Percentiles rank a stretch among this genome's conserved stretches.
Evolutionary conservation across 1,140 invertebrate species (phyloP).

Genomic region (Battus philenor): DNA sequence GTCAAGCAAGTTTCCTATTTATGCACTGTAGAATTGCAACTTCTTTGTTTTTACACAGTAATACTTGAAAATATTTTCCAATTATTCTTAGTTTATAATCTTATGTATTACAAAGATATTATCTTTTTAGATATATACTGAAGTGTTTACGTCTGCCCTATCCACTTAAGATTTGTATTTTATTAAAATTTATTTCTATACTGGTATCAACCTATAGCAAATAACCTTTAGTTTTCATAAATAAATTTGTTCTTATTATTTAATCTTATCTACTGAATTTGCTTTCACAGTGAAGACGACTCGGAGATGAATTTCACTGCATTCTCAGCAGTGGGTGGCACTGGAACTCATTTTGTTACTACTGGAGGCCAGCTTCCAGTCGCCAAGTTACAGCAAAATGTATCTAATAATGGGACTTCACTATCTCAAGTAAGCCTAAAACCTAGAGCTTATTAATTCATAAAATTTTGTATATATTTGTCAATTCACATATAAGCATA

Average conservation of each 20-base stretch:
- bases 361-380: constrained; percentile 55
- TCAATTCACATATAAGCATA: too few species aligned
- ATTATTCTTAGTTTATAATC: too few species aligned
- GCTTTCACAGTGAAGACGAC: constrained; percentile 64
- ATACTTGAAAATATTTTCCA: background rate
- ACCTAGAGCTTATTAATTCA: background rate
- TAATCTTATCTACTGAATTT: too few species aligned
- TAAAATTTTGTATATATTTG: background rate
- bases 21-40: background rate
- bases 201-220: too few species aligned
- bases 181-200: too few species aligned
- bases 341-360: constrained; percentile 59
- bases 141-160: too few species aligned
- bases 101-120: too few species aligned
- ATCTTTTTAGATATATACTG: too few species aligned
- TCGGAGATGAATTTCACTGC: constrained; percentile 66
- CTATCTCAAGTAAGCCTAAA: constrained; percentile 32
- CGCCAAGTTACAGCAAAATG: constrained; percentile 58
- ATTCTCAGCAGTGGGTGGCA: constrained; percentile 45
- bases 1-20: constrained; percentile 5
- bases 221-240: too few species aligned
- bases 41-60: background rate
- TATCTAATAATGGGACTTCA: constrained; percentile 50
- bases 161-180: too few species aligned
- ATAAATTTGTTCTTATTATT: too few species aligned